Conservation (phyloP, 2,888 invertebrate genomes). For the Cryptus viduatorius region DNA sequence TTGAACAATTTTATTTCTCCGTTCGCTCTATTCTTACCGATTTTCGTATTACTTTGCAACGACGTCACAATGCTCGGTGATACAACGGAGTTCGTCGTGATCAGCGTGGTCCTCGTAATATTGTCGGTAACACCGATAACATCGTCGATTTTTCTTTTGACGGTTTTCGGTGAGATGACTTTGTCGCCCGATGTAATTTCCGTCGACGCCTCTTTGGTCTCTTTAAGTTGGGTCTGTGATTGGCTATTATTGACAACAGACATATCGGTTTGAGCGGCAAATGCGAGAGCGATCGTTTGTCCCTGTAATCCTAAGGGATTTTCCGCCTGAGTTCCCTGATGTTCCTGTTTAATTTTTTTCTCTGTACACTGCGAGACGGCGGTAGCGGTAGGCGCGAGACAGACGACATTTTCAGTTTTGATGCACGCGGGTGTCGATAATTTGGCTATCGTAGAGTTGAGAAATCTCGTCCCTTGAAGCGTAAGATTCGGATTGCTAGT, state of each 20-base stretch:
- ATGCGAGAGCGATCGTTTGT: conserved; percentile 80
- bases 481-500: conserved; percentile 82
- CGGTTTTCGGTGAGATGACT: conserved; percentile 79
- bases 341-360: conserved; percentile 74
- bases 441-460: conserved; percentile 81
- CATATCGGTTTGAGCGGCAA: conserved; percentile 76
- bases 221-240: conserved; percentile 71
- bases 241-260: conserved; percentile 74
- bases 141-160: conserved; percentile 82
- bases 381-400: conserved; percentile 71
- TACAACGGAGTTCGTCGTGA: conserved; percentile 73
- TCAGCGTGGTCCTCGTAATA: conserved; percentile 70
- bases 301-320: conserved; percentile 76
- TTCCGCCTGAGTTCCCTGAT: conserved; percentile 70
- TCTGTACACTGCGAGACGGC: conserved; percentile 72
- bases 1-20: too few species aligned
- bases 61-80: conserved; percentile 73
- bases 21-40: conserved; percentile 76
- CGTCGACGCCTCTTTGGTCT: conserved; percentile 75
- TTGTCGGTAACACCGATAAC: conserved; percentile 69
- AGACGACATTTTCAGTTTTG: conserved; percentile 80
- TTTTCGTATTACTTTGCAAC: conserved; percentile 78
- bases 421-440: conserved; percentile 72
- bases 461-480: conserved; percentile 79
- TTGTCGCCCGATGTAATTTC: conserved; percentile 77